Evolutionary conservation across 2,797 vertebrate genomes (phyloP).

Genomic region (Stomatorhinus walkeri): DNA sequence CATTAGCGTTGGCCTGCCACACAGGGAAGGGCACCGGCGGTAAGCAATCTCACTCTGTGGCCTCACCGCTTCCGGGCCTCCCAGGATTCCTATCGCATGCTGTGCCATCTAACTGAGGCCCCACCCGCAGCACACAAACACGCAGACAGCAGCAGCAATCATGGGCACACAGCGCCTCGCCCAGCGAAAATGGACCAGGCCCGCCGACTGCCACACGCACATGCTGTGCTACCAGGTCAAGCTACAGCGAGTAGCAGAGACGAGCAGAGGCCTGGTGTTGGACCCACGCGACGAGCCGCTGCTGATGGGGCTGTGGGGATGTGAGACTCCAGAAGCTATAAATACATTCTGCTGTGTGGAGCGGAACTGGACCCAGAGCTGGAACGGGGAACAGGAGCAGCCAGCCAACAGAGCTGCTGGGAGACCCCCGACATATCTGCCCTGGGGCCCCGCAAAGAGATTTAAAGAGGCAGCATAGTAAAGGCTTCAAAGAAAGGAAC

Average conservation of each 20-base stretch:
- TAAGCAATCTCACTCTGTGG: background rate
- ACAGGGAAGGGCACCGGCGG: background rate
- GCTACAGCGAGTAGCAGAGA: background rate
- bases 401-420: slow-evolving; percentile 23
- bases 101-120: background rate
- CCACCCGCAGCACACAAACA: background rate
- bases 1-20: slow-evolving; percentile 14
- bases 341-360: slow-evolving; percentile 67
- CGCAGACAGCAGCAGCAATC: background rate
- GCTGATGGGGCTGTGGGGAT: slow-evolving; percentile 30
- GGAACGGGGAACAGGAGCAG: slow-evolving; percentile 34
- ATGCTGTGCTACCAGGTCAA: background rate
- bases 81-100: background rate
- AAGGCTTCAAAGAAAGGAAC: background rate
- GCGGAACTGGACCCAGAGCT: slow-evolving; percentile 56
- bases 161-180: background rate
- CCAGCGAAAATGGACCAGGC: background rate
- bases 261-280: background rate
- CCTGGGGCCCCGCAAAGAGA: background rate
- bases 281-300: slow-evolving; percentile 38
- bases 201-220: background rate
- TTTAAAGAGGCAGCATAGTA: background rate
- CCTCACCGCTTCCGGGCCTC: background rate
- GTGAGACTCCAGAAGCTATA: slow-evolving; percentile 56
- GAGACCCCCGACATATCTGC: background rate